Conservation (phyloP, 2,113 vertebrate genomes). For the Patagioenas fasciata region DNA sequence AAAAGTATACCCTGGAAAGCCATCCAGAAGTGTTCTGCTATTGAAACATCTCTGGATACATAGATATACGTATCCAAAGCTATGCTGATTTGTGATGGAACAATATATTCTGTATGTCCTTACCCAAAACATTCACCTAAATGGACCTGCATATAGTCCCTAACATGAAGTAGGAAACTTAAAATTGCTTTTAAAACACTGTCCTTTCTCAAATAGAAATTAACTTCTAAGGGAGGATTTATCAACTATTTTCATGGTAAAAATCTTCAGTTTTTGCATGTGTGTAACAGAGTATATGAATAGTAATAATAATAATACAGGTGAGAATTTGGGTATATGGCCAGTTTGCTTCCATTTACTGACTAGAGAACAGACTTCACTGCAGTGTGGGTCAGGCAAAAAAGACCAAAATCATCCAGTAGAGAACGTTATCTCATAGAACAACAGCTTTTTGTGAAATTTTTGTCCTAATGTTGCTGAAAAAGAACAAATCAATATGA, state of each 20-base stretch:
- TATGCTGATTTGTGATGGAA: background rate
- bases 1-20: background rate
- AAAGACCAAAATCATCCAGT: background rate
- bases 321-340: background rate
- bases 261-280: background rate
- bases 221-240: background rate
- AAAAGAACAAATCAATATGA: background rate
- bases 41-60: background rate
- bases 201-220: background rate
- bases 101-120: background rate
- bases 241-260: background rate
- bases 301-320: background rate
- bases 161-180: background rate
- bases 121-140: background rate
- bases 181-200: background rate
- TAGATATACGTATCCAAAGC: background rate
- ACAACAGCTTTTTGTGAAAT: background rate
- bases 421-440: background rate
- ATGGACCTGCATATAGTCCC: background rate
- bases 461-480: background rate
- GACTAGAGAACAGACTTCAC: background rate
- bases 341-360: background rate
- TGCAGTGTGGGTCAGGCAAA: accelerated
- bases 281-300: background rate
- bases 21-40: background rate